Conservation (phyloP, 2,797 vertebrate genomes). For the Erpetoichthys calabaricus region DNA sequence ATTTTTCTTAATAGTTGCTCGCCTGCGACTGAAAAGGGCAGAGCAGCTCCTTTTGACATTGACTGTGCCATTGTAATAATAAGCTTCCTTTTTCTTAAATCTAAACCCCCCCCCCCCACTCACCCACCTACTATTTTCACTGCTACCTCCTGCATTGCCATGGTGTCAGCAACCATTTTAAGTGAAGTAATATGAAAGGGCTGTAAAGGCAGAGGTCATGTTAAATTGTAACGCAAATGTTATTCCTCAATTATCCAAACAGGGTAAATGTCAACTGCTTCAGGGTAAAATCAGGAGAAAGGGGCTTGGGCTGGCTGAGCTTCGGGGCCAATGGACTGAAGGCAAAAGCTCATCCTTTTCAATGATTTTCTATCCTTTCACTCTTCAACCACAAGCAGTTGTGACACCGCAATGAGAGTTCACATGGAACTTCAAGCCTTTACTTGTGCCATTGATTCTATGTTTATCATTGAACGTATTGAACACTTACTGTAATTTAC, state of each 20-base stretch:
- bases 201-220: constrained; percentile 81
- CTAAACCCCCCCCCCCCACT: constrained; percentile 44
- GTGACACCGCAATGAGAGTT: constrained; percentile 16
- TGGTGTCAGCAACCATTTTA: constrained; percentile 66
- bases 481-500: no score
- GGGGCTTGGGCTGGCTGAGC: constrained; percentile 26
- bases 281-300: constrained; percentile 52
- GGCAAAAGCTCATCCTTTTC: constrained; percentile 18
- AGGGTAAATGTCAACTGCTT: constrained; percentile 89
- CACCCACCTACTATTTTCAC: constrained; percentile 26
- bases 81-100: constrained; percentile 54
- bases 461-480: no score
- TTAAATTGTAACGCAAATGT: constrained; percentile 94
- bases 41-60: constrained; percentile 66
- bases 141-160: constrained; percentile 39
- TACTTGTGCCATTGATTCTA: constrained; percentile 6
- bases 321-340: constrained; percentile 32
- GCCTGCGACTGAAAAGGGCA: constrained; percentile 82
- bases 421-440: constrained; percentile 14
- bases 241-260: constrained; percentile 93
- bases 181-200: constrained; percentile 80
- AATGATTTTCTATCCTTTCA: constrained; percentile 11
- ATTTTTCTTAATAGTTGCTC: constrained; percentile 75
- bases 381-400: constrained; percentile 12
- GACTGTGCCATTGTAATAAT: constrained; percentile 74